Evolutionary conservation across 2,888 invertebrate species (phyloP).

Genomic region (Xylota sylvarum): DNA sequence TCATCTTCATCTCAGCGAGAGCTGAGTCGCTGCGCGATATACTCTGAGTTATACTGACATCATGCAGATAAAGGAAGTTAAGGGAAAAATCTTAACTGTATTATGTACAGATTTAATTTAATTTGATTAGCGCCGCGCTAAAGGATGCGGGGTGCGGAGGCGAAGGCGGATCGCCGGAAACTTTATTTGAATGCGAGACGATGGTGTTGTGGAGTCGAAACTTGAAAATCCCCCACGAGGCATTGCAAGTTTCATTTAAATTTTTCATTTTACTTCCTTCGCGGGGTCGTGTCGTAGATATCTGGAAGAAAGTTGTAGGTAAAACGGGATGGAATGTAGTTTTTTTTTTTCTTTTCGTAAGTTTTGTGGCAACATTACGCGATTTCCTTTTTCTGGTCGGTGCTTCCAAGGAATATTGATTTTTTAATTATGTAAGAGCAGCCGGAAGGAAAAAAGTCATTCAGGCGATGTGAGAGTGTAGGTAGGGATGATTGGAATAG

Average conservation of each 20-base stretch:
- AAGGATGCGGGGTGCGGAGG: slow-evolving; percentile 9
- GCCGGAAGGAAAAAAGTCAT: slow-evolving; percentile 1
- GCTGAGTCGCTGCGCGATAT: neutral
- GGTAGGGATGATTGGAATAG: neutral
- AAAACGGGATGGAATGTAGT: neutral
- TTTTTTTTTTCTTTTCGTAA: slow-evolving; percentile 15
- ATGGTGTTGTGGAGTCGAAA: neutral
- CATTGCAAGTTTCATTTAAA: slow-evolving; percentile 55
- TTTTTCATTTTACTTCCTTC: slow-evolving; percentile 10
- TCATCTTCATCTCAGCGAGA: slow-evolving; percentile 12
- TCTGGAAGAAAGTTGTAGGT: neutral
- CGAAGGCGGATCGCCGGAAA: neutral
- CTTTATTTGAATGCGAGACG: neutral
- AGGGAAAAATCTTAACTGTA: slow-evolving; percentile 37
- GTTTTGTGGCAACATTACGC: neutral
- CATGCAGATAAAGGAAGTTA: slow-evolving; percentile 59
- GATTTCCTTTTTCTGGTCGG: neutral
- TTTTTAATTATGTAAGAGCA: slow-evolving; percentile 33
- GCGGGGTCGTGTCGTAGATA: neutral
- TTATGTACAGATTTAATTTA: slow-evolving; percentile 64
- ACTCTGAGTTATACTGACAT: slow-evolving; percentile 21
- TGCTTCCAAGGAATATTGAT: slow-evolving; percentile 24
- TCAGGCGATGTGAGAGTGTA: neutral
- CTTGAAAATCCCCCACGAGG: slow-evolving; percentile 25
- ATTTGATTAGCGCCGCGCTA: slow-evolving; percentile 59